phyloP scores from a whole-genome alignment of 2,797 vertebrate species.

The Eutrigla gurnardus region DNA sequence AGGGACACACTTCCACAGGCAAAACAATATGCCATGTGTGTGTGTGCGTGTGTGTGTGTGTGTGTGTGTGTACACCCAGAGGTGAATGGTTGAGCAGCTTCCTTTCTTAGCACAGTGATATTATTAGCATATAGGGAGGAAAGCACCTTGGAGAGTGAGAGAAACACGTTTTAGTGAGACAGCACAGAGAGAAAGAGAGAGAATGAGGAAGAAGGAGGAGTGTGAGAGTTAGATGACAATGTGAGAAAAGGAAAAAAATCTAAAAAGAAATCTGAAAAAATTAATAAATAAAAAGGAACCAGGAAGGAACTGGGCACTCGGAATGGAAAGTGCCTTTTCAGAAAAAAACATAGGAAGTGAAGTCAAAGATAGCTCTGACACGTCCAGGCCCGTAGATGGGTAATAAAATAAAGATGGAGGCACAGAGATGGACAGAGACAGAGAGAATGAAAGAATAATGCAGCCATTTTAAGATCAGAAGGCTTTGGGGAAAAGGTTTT shows the following conservation, averaged over 20 bases:
- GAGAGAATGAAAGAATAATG: slow-evolving; percentile 37
- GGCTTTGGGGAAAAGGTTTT: background rate
- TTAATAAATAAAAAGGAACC: background rate
- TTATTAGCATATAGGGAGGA: slow-evolving; percentile 78
- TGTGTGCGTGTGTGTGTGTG: slow-evolving; percentile 1
- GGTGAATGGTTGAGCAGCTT: slow-evolving; percentile 80
- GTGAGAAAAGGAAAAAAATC: slow-evolving; percentile 58
- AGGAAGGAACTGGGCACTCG: slow-evolving; percentile 7
- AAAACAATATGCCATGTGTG: background rate
- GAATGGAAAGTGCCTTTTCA: slow-evolving; percentile 44
- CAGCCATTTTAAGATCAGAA: slow-evolving; percentile 18
- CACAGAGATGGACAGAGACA: slow-evolving; percentile 28
- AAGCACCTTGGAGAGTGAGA: slow-evolving; percentile 45
- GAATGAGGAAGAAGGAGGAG: slow-evolving; percentile 10
- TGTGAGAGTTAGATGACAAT: slow-evolving; percentile 55
- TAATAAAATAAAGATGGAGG: slow-evolving; percentile 62
- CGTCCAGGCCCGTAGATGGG: slow-evolving; percentile 28
- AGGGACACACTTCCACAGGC: slow-evolving; percentile 17
- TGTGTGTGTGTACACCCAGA: slow-evolving; percentile 27
- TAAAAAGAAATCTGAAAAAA: no score
- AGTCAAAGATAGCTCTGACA: slow-evolving; percentile 61
- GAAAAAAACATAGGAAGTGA: slow-evolving; percentile 48
- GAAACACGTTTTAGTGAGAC: slow-evolving; percentile 50
- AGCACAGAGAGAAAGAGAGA: slow-evolving; percentile 3
- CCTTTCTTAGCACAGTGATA: slow-evolving; percentile 73